Conservation (phyloP, 2,113 vertebrate species). For the Merops nubicus region DNA sequence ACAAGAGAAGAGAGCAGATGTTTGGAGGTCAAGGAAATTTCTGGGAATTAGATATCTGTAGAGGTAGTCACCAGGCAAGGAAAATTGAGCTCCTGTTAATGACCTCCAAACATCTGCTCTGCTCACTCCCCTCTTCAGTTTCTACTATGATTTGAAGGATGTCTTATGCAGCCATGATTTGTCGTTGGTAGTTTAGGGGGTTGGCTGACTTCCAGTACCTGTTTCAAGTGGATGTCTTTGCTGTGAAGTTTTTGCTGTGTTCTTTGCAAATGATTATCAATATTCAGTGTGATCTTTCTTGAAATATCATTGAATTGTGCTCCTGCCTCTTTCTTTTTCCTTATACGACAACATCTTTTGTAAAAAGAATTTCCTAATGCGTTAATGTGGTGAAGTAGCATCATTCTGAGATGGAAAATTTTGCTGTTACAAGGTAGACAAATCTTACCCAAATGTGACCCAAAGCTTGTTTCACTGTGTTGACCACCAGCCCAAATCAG, state of each 20-base stretch:
- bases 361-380: neutral
- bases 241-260: constrained; percentile 14
- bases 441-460: neutral
- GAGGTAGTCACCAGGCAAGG: constrained; percentile 64
- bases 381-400: neutral
- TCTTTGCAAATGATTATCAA: constrained; percentile 25
- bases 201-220: constrained; percentile 55
- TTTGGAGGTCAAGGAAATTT: constrained; percentile 60
- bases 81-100: constrained; percentile 69
- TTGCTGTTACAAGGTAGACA: neutral
- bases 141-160: constrained; percentile 28
- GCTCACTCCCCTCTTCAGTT: constrained; percentile 42
- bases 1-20: constrained; percentile 42
- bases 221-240: constrained; percentile 31
- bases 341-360: neutral
- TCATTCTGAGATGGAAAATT: neutral
- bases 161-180: constrained; percentile 40
- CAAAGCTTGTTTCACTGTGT: neutral
- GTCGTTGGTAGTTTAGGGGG: constrained; percentile 13
- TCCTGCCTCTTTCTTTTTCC: neutral
- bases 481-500: neutral
- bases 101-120: constrained; percentile 66
- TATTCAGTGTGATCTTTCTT: constrained; percentile 5
- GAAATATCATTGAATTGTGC: neutral
- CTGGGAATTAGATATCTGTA: constrained; percentile 57